phyloP scores from a whole-genome alignment of 2,888 invertebrate genomes.

The Acanthopleura granulata region DNA sequence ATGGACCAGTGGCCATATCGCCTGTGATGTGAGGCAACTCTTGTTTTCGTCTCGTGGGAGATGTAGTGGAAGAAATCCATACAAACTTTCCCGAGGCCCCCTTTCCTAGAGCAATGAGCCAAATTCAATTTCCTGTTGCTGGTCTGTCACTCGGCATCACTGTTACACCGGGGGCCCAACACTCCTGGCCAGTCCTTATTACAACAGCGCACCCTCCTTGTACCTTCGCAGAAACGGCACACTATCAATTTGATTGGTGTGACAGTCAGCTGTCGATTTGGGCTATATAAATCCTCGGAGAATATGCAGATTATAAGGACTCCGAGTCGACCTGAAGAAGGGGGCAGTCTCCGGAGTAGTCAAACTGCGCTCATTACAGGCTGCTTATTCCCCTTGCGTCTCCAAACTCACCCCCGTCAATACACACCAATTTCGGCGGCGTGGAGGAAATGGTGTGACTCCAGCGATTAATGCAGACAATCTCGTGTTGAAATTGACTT shows the following conservation, averaged over 20 bases:
- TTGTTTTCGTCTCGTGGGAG: slow-evolving; percentile 12
- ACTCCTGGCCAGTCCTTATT: not conserved
- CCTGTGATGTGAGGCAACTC: slow-evolving; percentile 1
- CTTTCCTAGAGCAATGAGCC: slow-evolving; percentile 11
- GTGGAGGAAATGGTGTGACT: not conserved
- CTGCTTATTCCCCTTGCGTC: not conserved
- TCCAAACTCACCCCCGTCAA: not conserved
- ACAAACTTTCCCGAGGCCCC: slow-evolving; percentile 11
- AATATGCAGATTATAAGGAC: slow-evolving; percentile 11
- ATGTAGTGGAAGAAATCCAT: slow-evolving; percentile 14
- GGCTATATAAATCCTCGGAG: not conserved
- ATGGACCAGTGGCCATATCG: not conserved
- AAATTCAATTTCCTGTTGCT: slow-evolving; percentile 16
- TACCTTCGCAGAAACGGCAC: not conserved
- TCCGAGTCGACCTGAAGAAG: not conserved
- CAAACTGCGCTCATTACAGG: not conserved
- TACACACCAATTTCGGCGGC: not conserved
- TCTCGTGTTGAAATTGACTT: not conserved
- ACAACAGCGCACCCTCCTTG: not conserved
- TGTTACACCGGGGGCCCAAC: not conserved
- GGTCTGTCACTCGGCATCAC: not conserved
- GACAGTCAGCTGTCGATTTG: slow-evolving; percentile 13
- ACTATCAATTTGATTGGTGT: slow-evolving; percentile 11
- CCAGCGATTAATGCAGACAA: not conserved
- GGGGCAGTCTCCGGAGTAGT: not conserved